phyloP scores from a whole-genome alignment of 1,140 invertebrate species.

The Metaphire vulgaris region DNA sequence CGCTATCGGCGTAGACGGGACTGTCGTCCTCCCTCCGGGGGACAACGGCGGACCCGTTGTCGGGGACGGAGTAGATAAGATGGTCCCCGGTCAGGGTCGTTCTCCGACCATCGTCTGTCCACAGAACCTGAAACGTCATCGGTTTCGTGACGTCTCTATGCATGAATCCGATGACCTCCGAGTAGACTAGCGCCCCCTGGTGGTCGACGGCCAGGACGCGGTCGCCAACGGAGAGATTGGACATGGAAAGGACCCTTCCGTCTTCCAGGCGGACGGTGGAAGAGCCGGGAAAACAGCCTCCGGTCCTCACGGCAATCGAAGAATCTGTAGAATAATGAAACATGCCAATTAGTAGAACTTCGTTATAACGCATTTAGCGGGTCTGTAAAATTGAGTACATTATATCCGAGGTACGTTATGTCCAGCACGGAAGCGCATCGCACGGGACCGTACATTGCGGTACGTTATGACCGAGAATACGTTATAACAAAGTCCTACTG shows the following conservation, averaged over 20 bases:
- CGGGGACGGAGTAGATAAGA: background rate
- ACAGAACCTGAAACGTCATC: background rate
- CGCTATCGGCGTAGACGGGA: background rate
- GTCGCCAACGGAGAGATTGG: constrained; percentile 69
- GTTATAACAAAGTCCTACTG: too few species aligned
- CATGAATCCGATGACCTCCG: background rate
- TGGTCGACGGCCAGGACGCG: constrained; percentile 67
- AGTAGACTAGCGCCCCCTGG: constrained; percentile 42
- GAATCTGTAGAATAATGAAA: constrained; percentile 69
- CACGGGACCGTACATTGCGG: too few species aligned
- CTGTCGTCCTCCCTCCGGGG: background rate
- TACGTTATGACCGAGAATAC: too few species aligned
- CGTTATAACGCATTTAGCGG: too few species aligned
- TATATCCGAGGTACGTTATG: too few species aligned
- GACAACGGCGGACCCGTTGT: too few species aligned
- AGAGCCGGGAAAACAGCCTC: constrained; percentile 69
- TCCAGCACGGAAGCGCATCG: too few species aligned
- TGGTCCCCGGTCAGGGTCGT: background rate
- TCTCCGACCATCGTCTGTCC: background rate
- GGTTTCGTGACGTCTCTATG: background rate
- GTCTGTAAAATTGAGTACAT: too few species aligned
- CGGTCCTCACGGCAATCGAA: constrained; percentile 70
- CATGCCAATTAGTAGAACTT: too few species aligned
- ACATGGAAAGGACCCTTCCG: constrained; percentile 54
- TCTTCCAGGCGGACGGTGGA: constrained; percentile 58